Evolutionary conservation across 2,888 invertebrate species (phyloP).

Genomic region (Thysanoteuthis rhombus): DNA sequence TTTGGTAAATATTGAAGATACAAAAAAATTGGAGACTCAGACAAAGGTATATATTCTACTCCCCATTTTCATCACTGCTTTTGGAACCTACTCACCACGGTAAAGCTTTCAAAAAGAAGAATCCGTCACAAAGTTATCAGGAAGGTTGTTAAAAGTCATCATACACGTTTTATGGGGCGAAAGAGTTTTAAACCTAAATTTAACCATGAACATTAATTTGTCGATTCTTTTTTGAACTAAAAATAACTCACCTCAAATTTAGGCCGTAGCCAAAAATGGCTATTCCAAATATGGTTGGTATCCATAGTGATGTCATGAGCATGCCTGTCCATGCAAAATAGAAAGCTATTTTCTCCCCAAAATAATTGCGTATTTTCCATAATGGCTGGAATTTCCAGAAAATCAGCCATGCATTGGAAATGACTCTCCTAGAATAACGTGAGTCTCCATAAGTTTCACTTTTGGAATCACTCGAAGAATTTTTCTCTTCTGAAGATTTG

Average conservation of each 20-base stretch:
- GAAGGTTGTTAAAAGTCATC: too few relatives aligned
- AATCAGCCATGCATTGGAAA: conserved; percentile 61
- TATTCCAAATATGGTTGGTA: conserved; percentile 68
- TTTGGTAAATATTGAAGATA: too few relatives aligned
- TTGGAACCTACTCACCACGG: too few relatives aligned
- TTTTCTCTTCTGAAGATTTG: conserved; percentile 27
- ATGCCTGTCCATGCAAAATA: conserved; percentile 70
- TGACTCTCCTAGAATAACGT: conserved; percentile 49
- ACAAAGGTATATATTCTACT: too few relatives aligned
- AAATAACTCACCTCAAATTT: conserved; percentile 57
- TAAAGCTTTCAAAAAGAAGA: too few relatives aligned
- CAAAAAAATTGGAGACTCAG: too few relatives aligned
- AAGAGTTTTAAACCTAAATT: too few relatives aligned
- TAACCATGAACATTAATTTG: too few relatives aligned
- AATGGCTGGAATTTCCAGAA: conserved; percentile 66
- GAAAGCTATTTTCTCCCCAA: conserved; percentile 69
- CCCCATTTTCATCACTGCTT: too few relatives aligned
- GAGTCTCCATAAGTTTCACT: conserved; percentile 34
- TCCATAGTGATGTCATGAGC: conserved; percentile 66
- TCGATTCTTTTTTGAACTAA: too few relatives aligned
- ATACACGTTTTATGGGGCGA: too few relatives aligned
- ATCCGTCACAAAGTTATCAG: too few relatives aligned
- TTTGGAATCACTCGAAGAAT: not conserved
- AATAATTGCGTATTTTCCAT: conserved; percentile 68
- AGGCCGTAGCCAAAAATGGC: conserved; percentile 68